Base-by-base conservation (phyloP, 2,113 vertebrate species). In the Xenopus tropicalis region DNA sequence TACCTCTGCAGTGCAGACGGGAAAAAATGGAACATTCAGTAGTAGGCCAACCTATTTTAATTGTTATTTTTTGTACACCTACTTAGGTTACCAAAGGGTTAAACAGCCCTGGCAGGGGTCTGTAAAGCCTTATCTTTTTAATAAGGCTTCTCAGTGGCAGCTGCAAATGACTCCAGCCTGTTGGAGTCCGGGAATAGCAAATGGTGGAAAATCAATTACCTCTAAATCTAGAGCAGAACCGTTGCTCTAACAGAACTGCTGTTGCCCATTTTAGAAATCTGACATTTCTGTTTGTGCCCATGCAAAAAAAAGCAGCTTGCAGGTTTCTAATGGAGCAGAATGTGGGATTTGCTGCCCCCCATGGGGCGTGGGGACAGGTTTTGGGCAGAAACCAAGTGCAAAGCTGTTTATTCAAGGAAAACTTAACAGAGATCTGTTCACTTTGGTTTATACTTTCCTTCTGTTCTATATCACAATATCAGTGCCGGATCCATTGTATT, bases 181-280 rank as follows among this genome's bases (percentile, higher is more conserved):
- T 56, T 66, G 63, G n/a, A 22, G 43, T 46, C 68, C 43, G 56
- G 68, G 56, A 69, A 59, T n/a, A 61, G 56, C 42, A 44, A 70
- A 69, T 56, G 37, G 42, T 59, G 56, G 56, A 70, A 70, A 70
- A 46, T 54, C 48, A 29, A 54, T 68, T 68, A 54, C 23, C 8
- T 54, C 66, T 56, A 68, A 68, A 52, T 68, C 48, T 68, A 14
- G n/a, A 54, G 48, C 66, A 68, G 52, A 54, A 54, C 24, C 23
- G 23, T 68, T 52, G 3, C 54, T 57, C 19, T 20, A n/a, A n/a
- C 20, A 21, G 10, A 19, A 11, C 16, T 52, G 24, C 24, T 29
- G 14, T 56, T 56, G 51, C 51, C 52, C 23, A 11, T 70, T 70
- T 70, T 70, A 70, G 56, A 59, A 61, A 44, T 23, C 3, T 70